phyloP scores from a whole-genome alignment of 2,888 invertebrate species.

The Mystacides longicornis region DNA sequence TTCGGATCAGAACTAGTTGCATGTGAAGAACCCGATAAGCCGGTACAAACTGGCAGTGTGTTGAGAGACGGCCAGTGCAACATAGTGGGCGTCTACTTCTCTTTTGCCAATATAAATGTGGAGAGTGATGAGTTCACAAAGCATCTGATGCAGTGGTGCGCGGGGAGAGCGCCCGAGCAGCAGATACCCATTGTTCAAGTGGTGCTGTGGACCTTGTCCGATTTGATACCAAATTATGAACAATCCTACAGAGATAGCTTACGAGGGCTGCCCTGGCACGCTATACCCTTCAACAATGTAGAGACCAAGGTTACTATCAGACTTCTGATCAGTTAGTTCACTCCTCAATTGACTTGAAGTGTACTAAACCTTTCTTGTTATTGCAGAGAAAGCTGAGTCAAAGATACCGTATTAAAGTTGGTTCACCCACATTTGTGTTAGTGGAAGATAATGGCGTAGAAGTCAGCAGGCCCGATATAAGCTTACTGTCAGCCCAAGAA shows the following conservation, averaged over 20 bases:
- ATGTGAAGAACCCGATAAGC: constrained; percentile 42
- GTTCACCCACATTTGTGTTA: constrained; percentile 69
- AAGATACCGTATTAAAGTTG: constrained; percentile 68
- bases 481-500: constrained; percentile 60
- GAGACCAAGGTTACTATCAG: constrained; percentile 53
- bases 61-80: constrained; percentile 45
- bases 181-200: constrained; percentile 59
- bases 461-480: constrained; percentile 49
- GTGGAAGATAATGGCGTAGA: constrained; percentile 59
- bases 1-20: constrained; percentile 51
- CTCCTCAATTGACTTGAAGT: background rate
- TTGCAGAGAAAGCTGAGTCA: constrained; percentile 65
- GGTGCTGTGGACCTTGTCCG: constrained; percentile 60
- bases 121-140: constrained; percentile 61
- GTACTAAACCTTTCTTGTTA: constrained; percentile 25
- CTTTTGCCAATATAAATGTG: constrained; percentile 61
- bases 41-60: constrained; percentile 32
- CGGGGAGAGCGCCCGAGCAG: constrained; percentile 31
- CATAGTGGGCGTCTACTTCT: constrained; percentile 60
- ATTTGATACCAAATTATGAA: constrained; percentile 57
- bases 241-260: constrained; percentile 56
- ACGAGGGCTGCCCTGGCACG: constrained; percentile 62
- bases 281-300: constrained; percentile 62
- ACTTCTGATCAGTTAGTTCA: background rate
- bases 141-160: constrained; percentile 53